These are phyloP conservation scores for Ibycter americanus DNA, from an alignment of 2,797 vertebrate genomes.

Conservation along the genomic window DNA sequence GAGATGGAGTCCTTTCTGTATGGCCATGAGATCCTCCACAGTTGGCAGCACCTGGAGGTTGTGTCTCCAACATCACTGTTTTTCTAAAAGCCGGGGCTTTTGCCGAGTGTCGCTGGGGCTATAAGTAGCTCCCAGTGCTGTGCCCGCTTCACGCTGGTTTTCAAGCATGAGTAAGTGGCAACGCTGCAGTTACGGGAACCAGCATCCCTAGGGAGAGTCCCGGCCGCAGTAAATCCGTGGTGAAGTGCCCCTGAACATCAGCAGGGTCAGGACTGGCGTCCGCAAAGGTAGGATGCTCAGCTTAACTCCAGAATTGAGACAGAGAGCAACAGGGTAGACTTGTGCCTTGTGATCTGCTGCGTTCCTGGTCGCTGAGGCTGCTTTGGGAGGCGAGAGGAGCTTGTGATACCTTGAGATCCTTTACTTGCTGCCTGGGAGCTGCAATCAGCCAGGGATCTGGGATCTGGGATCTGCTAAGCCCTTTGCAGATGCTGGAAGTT, in stretches of 20 bases:
- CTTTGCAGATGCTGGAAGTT: background rate
- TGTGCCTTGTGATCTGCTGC: background rate
- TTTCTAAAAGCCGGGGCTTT: background rate
- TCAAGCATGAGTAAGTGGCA: background rate
- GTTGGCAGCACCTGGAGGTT: background rate
- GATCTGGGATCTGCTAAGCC: background rate
- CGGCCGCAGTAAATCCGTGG: fast-evolving
- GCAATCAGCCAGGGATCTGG: fast-evolving
- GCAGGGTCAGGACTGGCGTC: background rate
- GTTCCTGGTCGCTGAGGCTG: background rate
- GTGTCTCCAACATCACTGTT: fast-evolving
- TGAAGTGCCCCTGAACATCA: background rate
- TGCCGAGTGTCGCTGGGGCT: background rate
- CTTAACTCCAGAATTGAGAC: background rate
- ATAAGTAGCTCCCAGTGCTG: background rate
- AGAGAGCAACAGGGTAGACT: background rate
- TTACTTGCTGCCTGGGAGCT: background rate
- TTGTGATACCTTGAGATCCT: fast-evolving
- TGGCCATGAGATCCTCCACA: background rate
- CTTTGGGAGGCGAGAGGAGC: background rate
- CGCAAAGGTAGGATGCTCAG: background rate
- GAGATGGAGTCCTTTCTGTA: background rate
- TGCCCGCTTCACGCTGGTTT: background rate
- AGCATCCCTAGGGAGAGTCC: background rate
- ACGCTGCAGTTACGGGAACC: fast-evolving